Percentiles rank a stretch among this genome's conserved stretches.
These are phyloP conservation scores for Mactromeris polynyma DNA, from an alignment of 2,888 invertebrate genomes.

Conservation along the genomic window DNA sequence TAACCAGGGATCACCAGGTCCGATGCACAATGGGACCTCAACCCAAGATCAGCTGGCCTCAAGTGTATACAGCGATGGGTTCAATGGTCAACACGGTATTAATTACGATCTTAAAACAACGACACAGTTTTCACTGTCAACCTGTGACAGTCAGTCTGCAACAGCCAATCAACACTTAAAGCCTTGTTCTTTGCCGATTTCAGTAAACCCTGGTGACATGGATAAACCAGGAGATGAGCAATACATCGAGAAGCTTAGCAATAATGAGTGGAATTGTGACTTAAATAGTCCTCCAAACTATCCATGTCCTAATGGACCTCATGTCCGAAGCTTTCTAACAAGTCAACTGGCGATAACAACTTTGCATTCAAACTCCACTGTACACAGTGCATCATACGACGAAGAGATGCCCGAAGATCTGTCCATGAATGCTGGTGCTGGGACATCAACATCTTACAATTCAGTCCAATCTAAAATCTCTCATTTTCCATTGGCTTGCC, in stretches of 20 bases:
- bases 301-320: neutral
- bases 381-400: conserved; percentile 48
- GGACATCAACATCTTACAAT: conserved; percentile 28
- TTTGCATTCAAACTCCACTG: conserved; percentile 55
- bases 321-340: conserved; percentile 45
- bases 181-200: neutral
- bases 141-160: conserved; percentile 50
- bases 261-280: conserved; percentile 55
- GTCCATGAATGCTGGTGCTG: neutral
- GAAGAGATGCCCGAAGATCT: conserved; percentile 62
- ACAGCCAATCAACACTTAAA: conserved; percentile 23
- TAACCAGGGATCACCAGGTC: conserved; percentile 25
- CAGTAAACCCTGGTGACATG: neutral
- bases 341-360: conserved; percentile 56
- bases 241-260: conserved; percentile 2
- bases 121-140: conserved; percentile 22
- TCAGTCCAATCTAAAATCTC: conserved; percentile 8
- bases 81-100: neutral
- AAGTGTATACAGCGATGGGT: neutral
- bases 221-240: conserved; percentile 5
- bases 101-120: conserved; percentile 1
- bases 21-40: conserved; percentile 46
- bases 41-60: neutral
- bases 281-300: conserved; percentile 44
- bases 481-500: neutral